These are phyloP conservation scores for Xiphophorus couchianus DNA, from an alignment of 2,113 vertebrate genomes.

Conservation along the genomic window DNA sequence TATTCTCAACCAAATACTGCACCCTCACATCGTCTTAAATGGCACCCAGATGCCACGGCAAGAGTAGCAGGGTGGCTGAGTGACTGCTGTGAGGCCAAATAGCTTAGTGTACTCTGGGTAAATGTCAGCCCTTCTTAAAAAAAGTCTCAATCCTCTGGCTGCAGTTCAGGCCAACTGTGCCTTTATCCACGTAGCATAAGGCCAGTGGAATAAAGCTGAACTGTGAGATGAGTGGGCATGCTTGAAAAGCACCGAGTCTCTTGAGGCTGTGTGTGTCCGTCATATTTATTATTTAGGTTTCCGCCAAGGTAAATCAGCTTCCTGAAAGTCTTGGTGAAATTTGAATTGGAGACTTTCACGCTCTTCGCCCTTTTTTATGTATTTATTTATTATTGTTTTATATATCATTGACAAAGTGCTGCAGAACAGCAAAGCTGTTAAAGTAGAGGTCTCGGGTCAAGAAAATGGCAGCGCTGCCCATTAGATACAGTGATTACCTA, in stretches of 20 bases:
- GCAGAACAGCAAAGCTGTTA: background rate
- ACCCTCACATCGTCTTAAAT: slow-evolving; percentile 16
- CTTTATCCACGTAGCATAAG: slow-evolving; percentile 23
- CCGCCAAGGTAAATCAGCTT: background rate
- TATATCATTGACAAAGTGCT: background rate
- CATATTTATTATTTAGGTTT: background rate
- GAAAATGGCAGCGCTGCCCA: background rate
- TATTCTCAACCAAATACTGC: background rate
- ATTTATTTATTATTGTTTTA: background rate
- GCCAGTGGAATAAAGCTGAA: slow-evolving; percentile 16
- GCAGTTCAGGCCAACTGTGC: slow-evolving; percentile 13
- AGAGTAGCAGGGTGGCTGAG: slow-evolving; percentile 14
- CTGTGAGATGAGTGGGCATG: background rate
- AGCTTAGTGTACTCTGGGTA: slow-evolving; percentile 34
- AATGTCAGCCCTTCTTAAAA: slow-evolving; percentile 51
- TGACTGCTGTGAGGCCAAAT: slow-evolving; percentile 41
- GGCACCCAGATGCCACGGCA: slow-evolving; percentile 10
- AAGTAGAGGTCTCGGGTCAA: background rate
- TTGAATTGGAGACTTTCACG: background rate
- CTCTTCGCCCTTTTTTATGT: background rate
- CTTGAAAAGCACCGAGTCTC: background rate
- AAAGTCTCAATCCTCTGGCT: slow-evolving; percentile 36
- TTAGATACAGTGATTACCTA: slow-evolving; percentile 1
- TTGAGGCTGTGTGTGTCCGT: background rate
- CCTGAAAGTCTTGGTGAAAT: background rate